Percentiles rank a stretch among this genome's conserved stretches.
Evolutionary conservation across 2,797 vertebrate species (phyloP).

Genomic region (Xiphorhynchus erythropygius): DNA sequence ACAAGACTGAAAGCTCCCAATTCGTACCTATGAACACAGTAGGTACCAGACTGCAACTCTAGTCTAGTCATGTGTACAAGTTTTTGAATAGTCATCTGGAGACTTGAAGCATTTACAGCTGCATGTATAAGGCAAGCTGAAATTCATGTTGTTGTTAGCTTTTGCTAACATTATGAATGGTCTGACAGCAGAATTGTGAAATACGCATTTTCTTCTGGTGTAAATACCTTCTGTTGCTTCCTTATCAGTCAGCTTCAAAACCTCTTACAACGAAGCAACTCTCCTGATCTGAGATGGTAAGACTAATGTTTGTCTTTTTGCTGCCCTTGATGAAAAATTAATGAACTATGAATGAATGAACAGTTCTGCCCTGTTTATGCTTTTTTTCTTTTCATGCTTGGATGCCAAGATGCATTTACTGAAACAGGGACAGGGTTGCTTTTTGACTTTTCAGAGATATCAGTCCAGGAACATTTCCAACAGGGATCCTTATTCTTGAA

Average conservation of each 20-base stretch:
- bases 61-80: background rate
- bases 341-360: constrained; percentile 28
- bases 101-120: background rate
- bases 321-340: constrained; percentile 35
- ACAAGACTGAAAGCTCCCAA: background rate
- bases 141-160: background rate
- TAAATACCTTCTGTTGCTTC: background rate
- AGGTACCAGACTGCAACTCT: background rate
- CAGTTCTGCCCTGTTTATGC: background rate
- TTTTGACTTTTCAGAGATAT: constrained; percentile 12
- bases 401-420: background rate
- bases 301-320: constrained; percentile 27
- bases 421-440: background rate
- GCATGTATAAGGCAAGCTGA: background rate
- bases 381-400: background rate
- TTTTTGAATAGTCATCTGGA: background rate
- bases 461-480: background rate
- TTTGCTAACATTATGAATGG: background rate
- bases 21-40: background rate
- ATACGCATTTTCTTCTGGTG: background rate
- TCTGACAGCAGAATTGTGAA: background rate
- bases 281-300: background rate
- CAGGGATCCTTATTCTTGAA: background rate
- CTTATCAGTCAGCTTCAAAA: background rate
- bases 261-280: background rate